Evolutionary conservation across 1,140 invertebrate genomes (phyloP).

Genomic region (Venustaconcha ellipsiformis): DNA sequence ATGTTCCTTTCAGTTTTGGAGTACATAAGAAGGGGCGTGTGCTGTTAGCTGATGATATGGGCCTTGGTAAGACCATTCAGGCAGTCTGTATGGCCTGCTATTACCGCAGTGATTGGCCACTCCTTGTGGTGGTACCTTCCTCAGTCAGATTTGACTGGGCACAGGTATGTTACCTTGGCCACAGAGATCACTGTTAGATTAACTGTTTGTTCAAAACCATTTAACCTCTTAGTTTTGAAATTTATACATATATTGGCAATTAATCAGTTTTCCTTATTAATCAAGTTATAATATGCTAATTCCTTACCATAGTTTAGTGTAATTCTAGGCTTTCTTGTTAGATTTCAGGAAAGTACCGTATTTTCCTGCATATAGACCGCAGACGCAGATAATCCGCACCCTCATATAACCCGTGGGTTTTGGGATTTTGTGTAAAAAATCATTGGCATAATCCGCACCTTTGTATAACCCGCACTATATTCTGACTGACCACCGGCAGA

Average conservation of each 20-base stretch:
- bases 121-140: conserved; percentile 79
- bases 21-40: conserved; percentile 53
- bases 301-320: too few relatives aligned
- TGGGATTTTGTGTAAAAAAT: too few relatives aligned
- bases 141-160: conserved; percentile 71
- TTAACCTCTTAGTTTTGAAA: conserved; percentile 1
- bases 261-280: too few relatives aligned
- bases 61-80: conserved; percentile 97
- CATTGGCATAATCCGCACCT: too few relatives aligned
- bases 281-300: too few relatives aligned
- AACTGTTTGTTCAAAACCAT: background rate
- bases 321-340: too few relatives aligned
- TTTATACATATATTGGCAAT: background rate
- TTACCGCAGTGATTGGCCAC: conserved; percentile 89
- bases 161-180: conserved; percentile 47
- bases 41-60: conserved; percentile 78
- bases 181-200: background rate
- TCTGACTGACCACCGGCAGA: too few relatives aligned
- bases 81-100: conserved; percentile 91
- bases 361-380: too few relatives aligned
- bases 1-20: conserved; percentile 47
- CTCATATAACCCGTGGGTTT: too few relatives aligned
- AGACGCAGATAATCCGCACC: too few relatives aligned
- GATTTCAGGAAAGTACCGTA: too few relatives aligned
- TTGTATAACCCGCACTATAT: too few relatives aligned